These are phyloP conservation scores for Drosophila formosana DNA, from an alignment of 2,888 invertebrate species.

Conservation along the genomic window DNA sequence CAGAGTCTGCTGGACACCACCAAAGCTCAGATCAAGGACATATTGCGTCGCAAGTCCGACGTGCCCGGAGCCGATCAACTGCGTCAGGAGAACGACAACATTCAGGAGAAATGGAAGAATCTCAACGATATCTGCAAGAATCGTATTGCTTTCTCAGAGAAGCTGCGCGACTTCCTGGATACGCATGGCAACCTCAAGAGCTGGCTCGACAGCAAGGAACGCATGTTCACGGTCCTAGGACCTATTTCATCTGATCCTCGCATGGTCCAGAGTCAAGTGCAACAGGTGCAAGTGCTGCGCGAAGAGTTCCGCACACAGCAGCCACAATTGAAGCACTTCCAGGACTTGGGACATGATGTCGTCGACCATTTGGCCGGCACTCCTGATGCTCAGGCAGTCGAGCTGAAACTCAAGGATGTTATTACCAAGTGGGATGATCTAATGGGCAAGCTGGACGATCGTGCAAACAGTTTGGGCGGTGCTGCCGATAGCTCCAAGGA, in stretches of 20 bases:
- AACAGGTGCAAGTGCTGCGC: slow-evolving; percentile 96
- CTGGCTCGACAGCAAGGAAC: slow-evolving; percentile 97
- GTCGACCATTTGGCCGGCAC: slow-evolving; percentile 87
- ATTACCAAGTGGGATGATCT: slow-evolving; percentile 93
- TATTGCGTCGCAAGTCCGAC: slow-evolving; percentile 93
- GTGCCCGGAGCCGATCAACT: slow-evolving; percentile 93
- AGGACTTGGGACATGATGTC: slow-evolving; percentile 92
- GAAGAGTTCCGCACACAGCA: slow-evolving; percentile 98
- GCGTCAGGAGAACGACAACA: slow-evolving; percentile 93
- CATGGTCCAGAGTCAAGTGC: slow-evolving; percentile 97
- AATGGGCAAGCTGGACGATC: slow-evolving; percentile 91
- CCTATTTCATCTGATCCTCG: slow-evolving; percentile 98
- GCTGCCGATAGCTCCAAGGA: slow-evolving; percentile 97
- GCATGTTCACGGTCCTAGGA: slow-evolving; percentile 97
- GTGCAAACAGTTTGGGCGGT: slow-evolving; percentile 95
- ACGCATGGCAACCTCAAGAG: slow-evolving; percentile 92
- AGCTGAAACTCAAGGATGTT: slow-evolving; percentile 90
- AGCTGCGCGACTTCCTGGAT: slow-evolving; percentile 96
- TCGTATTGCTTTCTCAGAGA: slow-evolving; percentile 87
- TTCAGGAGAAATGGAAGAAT: slow-evolving; percentile 94
- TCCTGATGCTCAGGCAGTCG: slow-evolving; percentile 88
- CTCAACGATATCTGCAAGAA: slow-evolving; percentile 93
- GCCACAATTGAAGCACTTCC: slow-evolving; percentile 93
- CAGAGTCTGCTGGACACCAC: slow-evolving; percentile 96
- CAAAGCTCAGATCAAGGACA: slow-evolving; percentile 94